phyloP scores from a whole-genome alignment of 2,113 vertebrate genomes.

The Mesocricetus auratus region DNA sequence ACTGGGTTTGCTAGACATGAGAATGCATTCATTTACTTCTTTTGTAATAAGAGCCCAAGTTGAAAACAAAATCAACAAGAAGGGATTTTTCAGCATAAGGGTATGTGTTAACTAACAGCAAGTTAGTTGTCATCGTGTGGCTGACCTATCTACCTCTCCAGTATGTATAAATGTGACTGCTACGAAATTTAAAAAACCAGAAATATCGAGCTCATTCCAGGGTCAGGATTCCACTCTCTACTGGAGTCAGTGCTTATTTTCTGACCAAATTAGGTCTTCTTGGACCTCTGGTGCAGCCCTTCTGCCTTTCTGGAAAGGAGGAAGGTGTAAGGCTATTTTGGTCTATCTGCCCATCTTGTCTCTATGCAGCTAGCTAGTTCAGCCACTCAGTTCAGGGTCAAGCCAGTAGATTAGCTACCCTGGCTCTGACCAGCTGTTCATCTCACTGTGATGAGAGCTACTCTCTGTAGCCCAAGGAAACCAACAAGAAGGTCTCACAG shows the following conservation, averaged over 20 bases:
- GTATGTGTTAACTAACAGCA: neutral
- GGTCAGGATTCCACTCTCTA: neutral
- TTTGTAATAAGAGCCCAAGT: neutral
- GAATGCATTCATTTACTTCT: neutral
- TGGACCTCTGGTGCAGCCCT: neutral
- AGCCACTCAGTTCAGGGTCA: neutral
- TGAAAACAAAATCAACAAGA: neutral
- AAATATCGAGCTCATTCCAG: neutral
- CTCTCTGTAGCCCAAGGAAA: neutral
- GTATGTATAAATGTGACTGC: neutral
- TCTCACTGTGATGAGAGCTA: neutral
- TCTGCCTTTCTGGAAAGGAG: conserved; percentile 52
- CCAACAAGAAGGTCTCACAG: neutral
- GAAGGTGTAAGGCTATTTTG: conserved; percentile 1
- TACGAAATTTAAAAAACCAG: neutral
- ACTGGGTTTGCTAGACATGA: neutral
- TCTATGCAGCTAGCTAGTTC: neutral
- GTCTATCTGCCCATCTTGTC: conserved; percentile 39
- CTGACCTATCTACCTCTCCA: too few relatives aligned
- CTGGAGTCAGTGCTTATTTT: neutral
- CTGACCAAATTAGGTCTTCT: conserved; percentile 43
- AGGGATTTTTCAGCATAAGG: neutral
- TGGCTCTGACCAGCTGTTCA: neutral
- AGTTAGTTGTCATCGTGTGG: neutral
- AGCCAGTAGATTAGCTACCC: neutral